Evolutionary conservation across 2,888 invertebrate species (phyloP), one percentile per base, ranked within the genome.

Genomic region (Morpho helenor): DNA sequence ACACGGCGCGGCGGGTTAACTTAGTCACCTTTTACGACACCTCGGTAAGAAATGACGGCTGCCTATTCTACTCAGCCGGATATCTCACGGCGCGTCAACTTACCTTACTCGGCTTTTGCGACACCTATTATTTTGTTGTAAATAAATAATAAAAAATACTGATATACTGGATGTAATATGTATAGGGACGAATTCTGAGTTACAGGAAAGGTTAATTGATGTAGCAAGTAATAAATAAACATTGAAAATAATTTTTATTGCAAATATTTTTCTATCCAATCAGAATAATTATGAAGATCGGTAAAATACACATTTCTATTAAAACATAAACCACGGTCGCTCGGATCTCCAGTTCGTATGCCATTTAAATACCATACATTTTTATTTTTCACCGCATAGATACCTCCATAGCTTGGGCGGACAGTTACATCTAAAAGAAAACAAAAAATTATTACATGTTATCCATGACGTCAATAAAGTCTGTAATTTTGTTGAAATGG

Each of bases 391-490:
- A 72, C 65, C 0, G 74, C 77, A 63, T 74, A 78, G 0, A 84
- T 43, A 3, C 87, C 87, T 0, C 89, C 89, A 57, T 80, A 84
- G 61, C 84, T 89, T 0, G 89, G 88, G 22, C 89, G 88, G 2
- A 79, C 68, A 0, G 82, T 67, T 9, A 86, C 75, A 45, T 78
- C 88, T 89, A 76, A 7, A 76, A 76, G 1, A 16, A 16, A 16
- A 1, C 16, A 57, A 39, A 31, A 22, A 52, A 49, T 3, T 31
- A 31, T 31, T 16, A 16, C 16, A 16, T 16, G 16, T 16, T 16
- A 16, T 31, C 31, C 31, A 31, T 31, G 5, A 31, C 5, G 2
- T 31, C 31, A 31, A 31, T 2, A 31, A 31, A 31, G 31, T 49
- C n/a, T 51, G 41, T 39, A 39, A 16, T 2, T 2, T 16, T 1